These are phyloP conservation scores for Drosophila asahinai DNA, from an alignment of 1,140 invertebrate genomes.

Conservation along the genomic window DNA sequence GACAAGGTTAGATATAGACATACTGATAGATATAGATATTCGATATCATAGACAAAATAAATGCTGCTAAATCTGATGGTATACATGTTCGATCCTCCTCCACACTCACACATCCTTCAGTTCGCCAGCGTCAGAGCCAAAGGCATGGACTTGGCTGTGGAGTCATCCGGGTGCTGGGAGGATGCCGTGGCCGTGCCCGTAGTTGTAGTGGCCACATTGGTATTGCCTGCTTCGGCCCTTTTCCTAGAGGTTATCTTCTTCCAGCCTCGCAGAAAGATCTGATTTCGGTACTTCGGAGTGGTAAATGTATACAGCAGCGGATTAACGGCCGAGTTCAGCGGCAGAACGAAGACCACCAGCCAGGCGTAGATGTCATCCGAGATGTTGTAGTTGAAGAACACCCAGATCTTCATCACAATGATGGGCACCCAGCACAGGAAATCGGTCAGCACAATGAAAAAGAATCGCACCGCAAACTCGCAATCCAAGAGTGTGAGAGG, in stretches of 20 bases:
- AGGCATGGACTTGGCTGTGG: slow-evolving; percentile 65
- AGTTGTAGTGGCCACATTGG: slow-evolving; percentile 70
- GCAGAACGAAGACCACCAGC: slow-evolving; percentile 91
- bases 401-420: slow-evolving; percentile 89
- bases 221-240: slow-evolving; percentile 60
- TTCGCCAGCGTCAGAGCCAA: slow-evolving; percentile 58
- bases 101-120: slow-evolving; percentile 5
- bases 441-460: slow-evolving; percentile 91
- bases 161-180: slow-evolving; percentile 78
- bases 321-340: slow-evolving; percentile 92
- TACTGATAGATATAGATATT: slow-evolving; percentile 37
- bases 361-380: slow-evolving; percentile 90
- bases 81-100: slow-evolving; percentile 11
- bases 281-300: slow-evolving; percentile 88
- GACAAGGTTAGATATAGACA: slow-evolving; percentile 44
- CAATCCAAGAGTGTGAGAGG: slow-evolving; percentile 88
- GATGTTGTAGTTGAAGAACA: slow-evolving; percentile 87
- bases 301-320: slow-evolving; percentile 93
- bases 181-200: slow-evolving; percentile 79
- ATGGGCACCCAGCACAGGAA: slow-evolving; percentile 92
- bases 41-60: slow-evolving; percentile 63
- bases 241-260: slow-evolving; percentile 80
- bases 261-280: slow-evolving; percentile 84
- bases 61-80: slow-evolving; percentile 42
- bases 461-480: slow-evolving; percentile 90